A percentile compares a stretch with the other conserved stretches of the same genome.
phyloP scores from a whole-genome alignment of 2,888 invertebrate species.

The Gastracanthus pulcherrimus region DNA sequence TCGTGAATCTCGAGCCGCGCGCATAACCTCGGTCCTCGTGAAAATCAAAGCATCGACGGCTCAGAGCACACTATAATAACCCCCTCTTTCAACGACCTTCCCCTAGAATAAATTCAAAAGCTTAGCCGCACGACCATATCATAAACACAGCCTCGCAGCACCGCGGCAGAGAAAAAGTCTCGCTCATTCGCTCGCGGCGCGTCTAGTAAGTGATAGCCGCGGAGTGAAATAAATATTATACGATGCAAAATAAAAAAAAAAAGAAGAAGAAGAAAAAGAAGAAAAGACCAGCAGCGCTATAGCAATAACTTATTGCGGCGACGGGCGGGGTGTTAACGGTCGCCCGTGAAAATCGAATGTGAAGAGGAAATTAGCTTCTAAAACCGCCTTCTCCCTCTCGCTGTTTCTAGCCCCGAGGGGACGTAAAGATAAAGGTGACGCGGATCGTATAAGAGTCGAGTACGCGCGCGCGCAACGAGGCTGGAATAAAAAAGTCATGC shows the following conservation, averaged over 20 bases:
- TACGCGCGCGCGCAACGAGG: slow-evolving; percentile 47
- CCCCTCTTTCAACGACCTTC: slow-evolving; percentile 50
- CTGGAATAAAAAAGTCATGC: slow-evolving; percentile 1
- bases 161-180: slow-evolving; percentile 58
- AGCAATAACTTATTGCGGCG: slow-evolving; percentile 69
- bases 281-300: slow-evolving; percentile 49
- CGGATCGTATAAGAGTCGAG: slow-evolving; percentile 56
- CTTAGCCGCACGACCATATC: slow-evolving; percentile 44
- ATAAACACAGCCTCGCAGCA: slow-evolving; percentile 31
- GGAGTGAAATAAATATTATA: slow-evolving; percentile 75
- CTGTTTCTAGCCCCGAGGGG: slow-evolving; percentile 24
- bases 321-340: slow-evolving; percentile 70
- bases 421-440: slow-evolving; percentile 70
- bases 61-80: slow-evolving; percentile 50
- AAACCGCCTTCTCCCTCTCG: slow-evolving; percentile 57
- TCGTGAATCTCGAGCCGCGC: no score
- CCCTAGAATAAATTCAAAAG: slow-evolving; percentile 58
- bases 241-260: slow-evolving; percentile 69
- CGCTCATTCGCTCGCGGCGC: slow-evolving; percentile 50
- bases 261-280: slow-evolving; percentile 42
- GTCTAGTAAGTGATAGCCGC: slow-evolving; percentile 71
- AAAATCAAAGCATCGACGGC: slow-evolving; percentile 52
- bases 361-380: slow-evolving; percentile 76
- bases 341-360: slow-evolving; percentile 74
- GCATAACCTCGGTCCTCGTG: slow-evolving; percentile 4